Evolutionary conservation across 2,797 vertebrate genomes (phyloP), one percentile per base, ranked within the genome.

Genomic region (Micrastur ruficollis): DNA sequence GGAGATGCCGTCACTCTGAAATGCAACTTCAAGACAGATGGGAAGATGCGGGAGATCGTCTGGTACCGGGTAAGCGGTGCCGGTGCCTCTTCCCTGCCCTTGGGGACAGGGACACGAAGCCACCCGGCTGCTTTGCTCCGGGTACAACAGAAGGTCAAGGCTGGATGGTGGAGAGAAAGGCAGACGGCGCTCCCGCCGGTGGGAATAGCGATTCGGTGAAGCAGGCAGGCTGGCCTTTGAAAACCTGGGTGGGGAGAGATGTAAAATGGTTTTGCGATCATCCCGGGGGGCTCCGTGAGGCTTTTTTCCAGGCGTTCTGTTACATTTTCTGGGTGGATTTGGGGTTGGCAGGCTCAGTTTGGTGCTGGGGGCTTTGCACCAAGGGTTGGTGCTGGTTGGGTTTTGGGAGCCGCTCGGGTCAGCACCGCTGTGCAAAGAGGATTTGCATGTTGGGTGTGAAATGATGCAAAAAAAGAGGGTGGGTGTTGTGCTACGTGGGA

Each of bases 21-120:
- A 98, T 99, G 99, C 96, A 99, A 99, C 98, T 99, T 99, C 98
- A 99, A 99, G 98, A 99, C 99, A 0, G 99, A 99, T 59, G 99
- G 99, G 81, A 98, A 99, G 92, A 99, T 99, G 98, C 98, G 99
- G 42, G 99, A 99, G 97, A 99, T 99, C 17, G 99, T 99, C 79
- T 99, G 99, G 99, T 99, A 99, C 98, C 98, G 99, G 99, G 99
- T 99, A 98, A 99, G 99, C 95, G 55, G 3, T 6, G 2, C 17
- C 10, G 1, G 4, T 22, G 47, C 22, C 31, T 49, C 56, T 29
- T 72, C 47, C 31, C 40, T n/a, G 16, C 42, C 61, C 67, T 44
- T 29, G 58, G 89, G 94, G 75, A 25, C 0, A 4, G 78, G 81
- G 61, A 18, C 6, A 11, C 0, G 27, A 26, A 73, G 55, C 52